Conservation (phyloP, 2,113 vertebrate species). For the Acanthisitta chloris region DNA sequence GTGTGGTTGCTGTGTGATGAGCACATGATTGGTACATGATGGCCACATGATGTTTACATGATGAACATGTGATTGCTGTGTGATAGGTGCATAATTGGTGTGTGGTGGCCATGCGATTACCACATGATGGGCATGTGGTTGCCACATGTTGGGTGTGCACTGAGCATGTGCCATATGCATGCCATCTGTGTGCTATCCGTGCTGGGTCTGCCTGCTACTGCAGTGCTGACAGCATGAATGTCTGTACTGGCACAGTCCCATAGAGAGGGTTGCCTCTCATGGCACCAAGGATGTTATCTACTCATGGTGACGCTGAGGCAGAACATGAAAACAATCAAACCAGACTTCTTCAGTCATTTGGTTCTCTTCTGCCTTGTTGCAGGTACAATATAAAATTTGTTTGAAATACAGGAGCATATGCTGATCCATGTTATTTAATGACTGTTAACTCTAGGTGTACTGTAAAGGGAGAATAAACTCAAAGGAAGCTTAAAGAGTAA, state of each 20-base stretch:
- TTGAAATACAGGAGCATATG: background rate
- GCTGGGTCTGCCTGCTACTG: background rate
- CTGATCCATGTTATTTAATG: background rate
- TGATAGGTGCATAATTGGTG: no score
- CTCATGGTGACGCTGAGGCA: accelerated
- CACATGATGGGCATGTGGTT: no score
- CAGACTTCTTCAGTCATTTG: background rate
- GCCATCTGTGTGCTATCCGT: no score
- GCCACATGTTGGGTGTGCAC: no score
- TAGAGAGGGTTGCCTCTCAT: accelerated
- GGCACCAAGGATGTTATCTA: background rate
- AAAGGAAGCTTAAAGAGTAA: background rate
- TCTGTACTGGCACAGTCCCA: accelerated
- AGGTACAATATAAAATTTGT: background rate
- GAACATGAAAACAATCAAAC: background rate
- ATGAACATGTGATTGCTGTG: background rate
- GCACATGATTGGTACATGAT: accelerated
- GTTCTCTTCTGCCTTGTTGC: background rate
- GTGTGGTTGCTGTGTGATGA: background rate
- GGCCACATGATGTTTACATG: accelerated
- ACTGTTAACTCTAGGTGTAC: background rate
- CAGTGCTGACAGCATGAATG: accelerated
- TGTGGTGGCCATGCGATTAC: no score
- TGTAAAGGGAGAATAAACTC: background rate
- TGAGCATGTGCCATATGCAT: accelerated